phyloP scores from a whole-genome alignment of 2,113 vertebrate genomes.

The Cochlearius cochlearius region DNA sequence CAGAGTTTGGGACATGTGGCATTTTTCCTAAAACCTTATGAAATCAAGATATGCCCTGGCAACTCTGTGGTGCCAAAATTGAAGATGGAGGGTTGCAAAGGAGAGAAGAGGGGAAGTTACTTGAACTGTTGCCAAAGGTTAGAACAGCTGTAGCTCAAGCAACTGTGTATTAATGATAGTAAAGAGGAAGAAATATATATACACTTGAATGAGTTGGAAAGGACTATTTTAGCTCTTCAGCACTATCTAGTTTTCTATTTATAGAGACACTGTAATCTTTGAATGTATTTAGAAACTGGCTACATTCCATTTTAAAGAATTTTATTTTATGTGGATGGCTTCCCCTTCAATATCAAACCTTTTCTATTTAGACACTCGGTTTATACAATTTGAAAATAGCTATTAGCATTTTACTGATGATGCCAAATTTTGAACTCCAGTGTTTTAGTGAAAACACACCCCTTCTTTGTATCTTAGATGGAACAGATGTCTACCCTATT shows the following conservation, averaged over 20 bases:
- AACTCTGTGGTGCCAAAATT: constrained; percentile 29
- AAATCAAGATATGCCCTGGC: constrained; percentile 31
- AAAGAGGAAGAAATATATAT: constrained; percentile 4
- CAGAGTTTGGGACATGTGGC: background rate
- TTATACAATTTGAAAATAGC: background rate
- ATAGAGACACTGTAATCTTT: background rate
- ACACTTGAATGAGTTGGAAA: constrained; percentile 19
- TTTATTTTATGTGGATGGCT: background rate
- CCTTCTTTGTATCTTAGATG: background rate
- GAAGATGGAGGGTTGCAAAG: constrained; percentile 33
- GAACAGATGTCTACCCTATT: background rate
- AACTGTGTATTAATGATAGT: background rate
- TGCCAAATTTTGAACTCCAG: background rate
- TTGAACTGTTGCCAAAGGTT: constrained; percentile 56
- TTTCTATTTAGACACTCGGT: background rate
- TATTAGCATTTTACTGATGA: background rate
- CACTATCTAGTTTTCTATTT: constrained; percentile 11
- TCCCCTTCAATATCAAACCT: background rate
- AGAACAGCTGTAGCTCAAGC: constrained; percentile 42
- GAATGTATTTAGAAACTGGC: constrained; percentile 29
- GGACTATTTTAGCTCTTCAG: constrained; percentile 5
- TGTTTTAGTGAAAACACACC: background rate
- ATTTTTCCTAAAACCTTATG: constrained; percentile 16
- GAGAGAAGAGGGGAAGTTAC: constrained; percentile 9
- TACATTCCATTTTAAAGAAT: constrained; percentile 66